Conservation (phyloP, 2,797 vertebrate genomes). For the Chanos chanos region DNA sequence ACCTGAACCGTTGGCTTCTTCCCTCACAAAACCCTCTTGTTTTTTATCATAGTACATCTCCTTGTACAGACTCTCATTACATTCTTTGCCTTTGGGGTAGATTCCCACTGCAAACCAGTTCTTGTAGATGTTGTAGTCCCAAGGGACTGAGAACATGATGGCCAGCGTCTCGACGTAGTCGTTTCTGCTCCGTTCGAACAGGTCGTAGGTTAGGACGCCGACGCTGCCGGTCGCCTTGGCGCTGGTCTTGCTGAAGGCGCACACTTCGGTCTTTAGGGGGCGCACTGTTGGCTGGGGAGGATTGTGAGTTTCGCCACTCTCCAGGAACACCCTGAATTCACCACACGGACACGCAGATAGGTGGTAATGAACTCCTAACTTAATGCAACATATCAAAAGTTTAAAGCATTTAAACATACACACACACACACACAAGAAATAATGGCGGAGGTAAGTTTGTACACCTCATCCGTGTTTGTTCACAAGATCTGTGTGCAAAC, state of each 20-base stretch:
- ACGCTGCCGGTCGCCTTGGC: conserved; percentile 51
- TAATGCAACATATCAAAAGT: too few relatives aligned
- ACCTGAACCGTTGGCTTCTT: conserved; percentile 60
- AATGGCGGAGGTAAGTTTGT: neutral
- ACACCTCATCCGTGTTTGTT: too few relatives aligned
- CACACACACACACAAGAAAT: conserved; percentile 10
- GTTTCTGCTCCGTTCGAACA: conserved; percentile 46
- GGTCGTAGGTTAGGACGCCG: conserved; percentile 69
- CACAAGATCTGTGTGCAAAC: too few relatives aligned
- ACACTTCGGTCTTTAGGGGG: conserved; percentile 59
- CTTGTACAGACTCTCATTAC: conserved; percentile 62
- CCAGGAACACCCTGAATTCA: conserved; percentile 58
- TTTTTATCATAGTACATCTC: conserved; percentile 69
- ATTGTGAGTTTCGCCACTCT: conserved; percentile 61
- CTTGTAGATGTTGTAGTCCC: conserved; percentile 68
- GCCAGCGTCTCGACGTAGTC: conserved; percentile 58
- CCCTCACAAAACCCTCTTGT: conserved; percentile 56
- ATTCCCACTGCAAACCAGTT: conserved; percentile 66
- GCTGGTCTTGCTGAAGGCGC: conserved; percentile 61
- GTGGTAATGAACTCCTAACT: too few relatives aligned
- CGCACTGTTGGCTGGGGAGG: conserved; percentile 68
- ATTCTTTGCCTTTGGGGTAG: conserved; percentile 50
- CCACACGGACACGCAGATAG: neutral
- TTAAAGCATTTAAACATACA: neutral
- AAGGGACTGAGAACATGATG: conserved; percentile 69